Percentiles rank a stretch among this genome's conserved stretches.
phyloP scores from a whole-genome alignment of 2,888 invertebrate genomes.

The Fragum whitleyi region DNA sequence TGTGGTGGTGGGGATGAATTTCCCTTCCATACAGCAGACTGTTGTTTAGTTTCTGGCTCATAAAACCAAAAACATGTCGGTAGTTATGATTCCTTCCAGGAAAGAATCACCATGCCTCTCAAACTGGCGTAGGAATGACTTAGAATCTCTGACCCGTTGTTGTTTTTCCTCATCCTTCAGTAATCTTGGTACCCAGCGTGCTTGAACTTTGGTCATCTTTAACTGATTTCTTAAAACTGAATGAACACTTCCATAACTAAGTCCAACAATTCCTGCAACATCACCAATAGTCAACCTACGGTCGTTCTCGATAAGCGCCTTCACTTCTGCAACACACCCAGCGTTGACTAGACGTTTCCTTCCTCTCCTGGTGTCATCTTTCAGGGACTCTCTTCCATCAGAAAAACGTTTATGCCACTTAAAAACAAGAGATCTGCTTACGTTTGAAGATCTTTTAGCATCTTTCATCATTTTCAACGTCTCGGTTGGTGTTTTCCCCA shows the following conservation, averaged over 20 bases:
- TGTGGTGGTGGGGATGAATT: no score
- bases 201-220: conserved; percentile 36
- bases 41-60: background rate
- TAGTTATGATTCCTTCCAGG: background rate
- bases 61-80: background rate
- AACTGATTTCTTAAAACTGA: no score
- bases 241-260: background rate
- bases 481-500: background rate
- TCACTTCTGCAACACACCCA: no score
- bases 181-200: conserved; percentile 35
- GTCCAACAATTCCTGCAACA: background rate
- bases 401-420: no score
- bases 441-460: background rate
- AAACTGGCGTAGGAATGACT: no score
- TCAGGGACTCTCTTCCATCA: no score
- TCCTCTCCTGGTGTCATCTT: background rate
- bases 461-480: background rate
- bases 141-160: no score
- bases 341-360: background rate
- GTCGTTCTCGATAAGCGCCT: no score
- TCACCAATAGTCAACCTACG: background rate
- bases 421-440: background rate
- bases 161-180: no score
- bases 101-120: background rate
- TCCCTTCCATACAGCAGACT: no score